Conservation (phyloP, 1,140 invertebrate genomes). For the Ceratosolen solmsi region DNA sequence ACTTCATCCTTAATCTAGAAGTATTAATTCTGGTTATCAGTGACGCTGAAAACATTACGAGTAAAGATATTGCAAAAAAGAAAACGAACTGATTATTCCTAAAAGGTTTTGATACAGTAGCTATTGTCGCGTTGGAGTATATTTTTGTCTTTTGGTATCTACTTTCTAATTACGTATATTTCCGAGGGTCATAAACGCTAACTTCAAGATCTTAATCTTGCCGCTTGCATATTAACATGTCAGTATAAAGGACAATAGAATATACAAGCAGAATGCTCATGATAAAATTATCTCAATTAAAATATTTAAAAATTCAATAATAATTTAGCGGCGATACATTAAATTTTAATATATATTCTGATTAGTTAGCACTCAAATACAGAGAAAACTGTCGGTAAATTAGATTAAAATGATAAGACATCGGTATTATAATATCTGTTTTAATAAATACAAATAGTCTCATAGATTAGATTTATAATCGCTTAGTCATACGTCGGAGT, state of each 20-base stretch:
- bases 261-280: too few species aligned
- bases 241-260: neutral
- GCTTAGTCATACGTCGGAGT: too few species aligned
- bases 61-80: neutral
- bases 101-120: neutral
- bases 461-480: too few species aligned
- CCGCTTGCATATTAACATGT: neutral
- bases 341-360: too few species aligned
- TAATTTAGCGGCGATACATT: too few species aligned
- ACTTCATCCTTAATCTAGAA: neutral
- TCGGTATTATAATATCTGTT: too few species aligned
- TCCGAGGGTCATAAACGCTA: conserved; percentile 15
- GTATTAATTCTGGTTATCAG: neutral
- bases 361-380: too few species aligned
- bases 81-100: neutral
- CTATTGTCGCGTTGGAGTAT: neutral
- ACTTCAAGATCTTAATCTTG: conserved; percentile 8
- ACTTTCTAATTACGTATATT: conserved; percentile 9
- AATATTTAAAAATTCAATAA: too few species aligned
- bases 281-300: too few species aligned
- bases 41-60: neutral
- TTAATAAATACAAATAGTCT: too few species aligned
- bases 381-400: too few species aligned
- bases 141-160: neutral
- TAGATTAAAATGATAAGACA: too few species aligned